Base-by-base conservation (phyloP, 2,113 vertebrate species). In the Calidris pygmaea region DNA sequence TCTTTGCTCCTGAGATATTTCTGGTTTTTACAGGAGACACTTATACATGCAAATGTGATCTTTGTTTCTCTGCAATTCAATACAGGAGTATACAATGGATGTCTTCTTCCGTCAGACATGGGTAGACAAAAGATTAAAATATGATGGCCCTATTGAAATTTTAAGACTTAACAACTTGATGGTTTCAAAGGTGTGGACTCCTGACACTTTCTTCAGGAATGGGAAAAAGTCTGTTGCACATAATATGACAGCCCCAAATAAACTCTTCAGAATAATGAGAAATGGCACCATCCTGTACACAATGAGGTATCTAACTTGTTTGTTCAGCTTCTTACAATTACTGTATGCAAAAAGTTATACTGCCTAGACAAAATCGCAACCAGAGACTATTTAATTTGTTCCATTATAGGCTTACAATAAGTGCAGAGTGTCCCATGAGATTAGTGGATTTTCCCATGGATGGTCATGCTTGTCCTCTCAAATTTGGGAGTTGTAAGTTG, bases 101-200 rank as follows among this genome's bases (percentile, higher is more conserved):
- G 99, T 99, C 89, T 99, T 99, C 98, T 99, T 99, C 96, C 98
- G 99, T 35, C 99, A 99, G 97, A 99, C 99, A 5, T 99, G 99
- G 99, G 99, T 99, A 83, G 99, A 99, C 97, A 98, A 98, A 92
- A 98, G 99, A 88, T 96, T 99, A 87, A 98, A 97, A 96, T 99
- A 99, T 35, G 99, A 99, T 52, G 99, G 99, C 6, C 99, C 99
- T 1, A 98, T 99, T 89, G 99, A 99, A 98, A 99, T 99, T 96
- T 97, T 99, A 89, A 98, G 99, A 86, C 97, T 99, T 76, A 99
- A 99, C 97, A 99, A 99, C 97, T 97, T 99, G 97, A 99, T 99
- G 99, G 99, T 99, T 97, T 99, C 99, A 2, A 99, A 99, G 97
- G 99, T 99, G 55, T 99, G 99, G 99, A 99, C 99, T n/a, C 99